These are phyloP conservation scores for Leucoraja ocellata DNA, from an alignment of 2,797 vertebrate genomes.

Conservation along the genomic window DNA sequence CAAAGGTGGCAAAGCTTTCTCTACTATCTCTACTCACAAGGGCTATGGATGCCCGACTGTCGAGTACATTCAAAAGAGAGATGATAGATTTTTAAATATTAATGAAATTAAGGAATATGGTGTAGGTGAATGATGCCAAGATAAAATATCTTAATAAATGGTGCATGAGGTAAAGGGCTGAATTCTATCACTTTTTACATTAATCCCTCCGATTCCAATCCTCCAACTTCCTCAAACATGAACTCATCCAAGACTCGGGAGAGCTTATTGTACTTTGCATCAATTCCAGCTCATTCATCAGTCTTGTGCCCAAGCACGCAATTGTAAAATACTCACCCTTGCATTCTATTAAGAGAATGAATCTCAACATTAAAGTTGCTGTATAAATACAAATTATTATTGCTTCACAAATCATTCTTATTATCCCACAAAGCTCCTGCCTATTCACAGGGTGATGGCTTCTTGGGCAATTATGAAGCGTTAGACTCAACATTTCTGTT, in stretches of 20 bases:
- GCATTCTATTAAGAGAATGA: background rate
- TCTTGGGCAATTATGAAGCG: background rate
- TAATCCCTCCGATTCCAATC: background rate
- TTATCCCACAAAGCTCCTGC: background rate
- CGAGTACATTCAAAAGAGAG: too few species aligned
- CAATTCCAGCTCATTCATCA: background rate
- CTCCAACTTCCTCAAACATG: background rate
- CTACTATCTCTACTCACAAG: too few species aligned
- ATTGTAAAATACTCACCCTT: background rate
- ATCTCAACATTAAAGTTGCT: background rate
- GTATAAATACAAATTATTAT: background rate
- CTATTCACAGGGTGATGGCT: background rate
- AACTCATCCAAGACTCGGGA: background rate
- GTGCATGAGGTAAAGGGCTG: too few species aligned
- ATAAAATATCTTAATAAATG: too few species aligned
- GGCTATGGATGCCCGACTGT: too few species aligned
- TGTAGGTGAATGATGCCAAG: too few species aligned
- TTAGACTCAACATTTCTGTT: background rate
- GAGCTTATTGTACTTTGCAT: background rate
- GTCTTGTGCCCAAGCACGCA: background rate
- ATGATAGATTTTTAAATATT: too few species aligned
- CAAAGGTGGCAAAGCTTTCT: too few species aligned
- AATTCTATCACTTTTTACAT: background rate
- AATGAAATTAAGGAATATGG: too few species aligned
- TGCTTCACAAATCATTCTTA: background rate